Base-by-base conservation (phyloP, 2,113 vertebrate genomes). In the Podiceps cristatus region DNA sequence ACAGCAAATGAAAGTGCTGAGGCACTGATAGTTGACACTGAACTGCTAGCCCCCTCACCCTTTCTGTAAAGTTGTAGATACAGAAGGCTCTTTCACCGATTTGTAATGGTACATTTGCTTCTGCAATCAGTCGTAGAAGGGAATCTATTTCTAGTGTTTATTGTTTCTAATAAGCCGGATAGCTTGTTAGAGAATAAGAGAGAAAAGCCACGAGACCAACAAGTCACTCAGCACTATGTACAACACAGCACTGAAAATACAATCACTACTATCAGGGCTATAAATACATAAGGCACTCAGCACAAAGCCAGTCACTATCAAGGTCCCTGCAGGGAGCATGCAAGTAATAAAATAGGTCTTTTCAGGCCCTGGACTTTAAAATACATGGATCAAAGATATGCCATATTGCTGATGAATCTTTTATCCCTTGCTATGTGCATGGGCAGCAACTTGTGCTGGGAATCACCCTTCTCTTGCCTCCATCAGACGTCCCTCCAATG, bases 1-100 rank as follows among this genome's bases (percentile, higher is more conserved):
- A 92, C 18, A 91, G 84, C 92, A 94, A 85, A 94, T 49, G 60
- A 64, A 96, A 94, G 84, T 60, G 84, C 85, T 75, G 69, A 88
- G 75, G 56, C 63, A 77, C n/a, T 69, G 75, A 59, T 40, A 73
- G 78, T 27, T 90, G 67, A 83, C 28, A 56, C 35, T 71, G 55
- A 76, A 63, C 31, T 55, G 79, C 27, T 62, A 74, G 55, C 20
- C 16, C 49, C 7, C 56, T 93, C 50, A 71, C 9, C n/a, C 42
- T 37, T 79, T 47, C 74, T 58, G 50, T 29, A 23, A 59, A 74
- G 50, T 8, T 77, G 66, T 29, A 86, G 58, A 73, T 58, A 66
- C 47, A 71, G 94, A 88, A 76, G 81, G 50, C 40, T 69, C 31
- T 80, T 75, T 47, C 59, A 50, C 63, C 23, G 15, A 80, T 73